These are phyloP conservation scores for Lytechinus variegatus DNA, from an alignment of 35 echinoderm and acorn worm species.

Conservation along the genomic window DNA sequence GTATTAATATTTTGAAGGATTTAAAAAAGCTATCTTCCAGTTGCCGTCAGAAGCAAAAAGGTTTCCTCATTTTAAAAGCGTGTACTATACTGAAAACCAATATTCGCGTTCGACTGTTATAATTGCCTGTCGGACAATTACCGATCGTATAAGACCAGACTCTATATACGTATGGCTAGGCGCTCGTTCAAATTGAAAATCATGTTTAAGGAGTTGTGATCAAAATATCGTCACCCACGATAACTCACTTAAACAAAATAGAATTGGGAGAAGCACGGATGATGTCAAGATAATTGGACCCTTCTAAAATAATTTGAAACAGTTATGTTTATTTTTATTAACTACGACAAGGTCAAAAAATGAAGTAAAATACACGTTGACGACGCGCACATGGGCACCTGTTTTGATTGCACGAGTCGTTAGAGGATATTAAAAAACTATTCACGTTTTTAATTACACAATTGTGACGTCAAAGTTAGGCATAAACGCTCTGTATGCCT, in stretches of 20 bases:
- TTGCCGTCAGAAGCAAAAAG: too few relatives aligned
- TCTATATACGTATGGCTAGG: not conserved
- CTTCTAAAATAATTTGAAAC: not conserved
- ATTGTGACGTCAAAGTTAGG: constrained; percentile 5
- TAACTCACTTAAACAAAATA: not conserved
- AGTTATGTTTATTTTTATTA: not conserved
- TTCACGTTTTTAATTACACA: not conserved
- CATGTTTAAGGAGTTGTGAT: not conserved
- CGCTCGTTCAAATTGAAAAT: not conserved
- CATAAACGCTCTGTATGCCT: not conserved
- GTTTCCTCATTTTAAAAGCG: not conserved
- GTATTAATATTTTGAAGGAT: too few relatives aligned
- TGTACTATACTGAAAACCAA: not conserved
- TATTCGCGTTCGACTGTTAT: not conserved
- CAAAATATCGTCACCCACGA: not conserved
- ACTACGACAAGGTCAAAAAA: not conserved
- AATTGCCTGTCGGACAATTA: not conserved
- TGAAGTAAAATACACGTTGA: not conserved
- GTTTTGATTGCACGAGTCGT: not conserved
- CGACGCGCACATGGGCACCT: not conserved
- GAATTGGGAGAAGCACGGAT: not conserved
- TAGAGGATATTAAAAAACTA: not conserved
- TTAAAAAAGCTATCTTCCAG: too few relatives aligned
- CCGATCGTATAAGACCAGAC: not conserved
- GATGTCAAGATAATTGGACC: not conserved